phyloP scores from a whole-genome alignment of 2,113 vertebrate species.

The Hydrolagus affinis region DNA sequence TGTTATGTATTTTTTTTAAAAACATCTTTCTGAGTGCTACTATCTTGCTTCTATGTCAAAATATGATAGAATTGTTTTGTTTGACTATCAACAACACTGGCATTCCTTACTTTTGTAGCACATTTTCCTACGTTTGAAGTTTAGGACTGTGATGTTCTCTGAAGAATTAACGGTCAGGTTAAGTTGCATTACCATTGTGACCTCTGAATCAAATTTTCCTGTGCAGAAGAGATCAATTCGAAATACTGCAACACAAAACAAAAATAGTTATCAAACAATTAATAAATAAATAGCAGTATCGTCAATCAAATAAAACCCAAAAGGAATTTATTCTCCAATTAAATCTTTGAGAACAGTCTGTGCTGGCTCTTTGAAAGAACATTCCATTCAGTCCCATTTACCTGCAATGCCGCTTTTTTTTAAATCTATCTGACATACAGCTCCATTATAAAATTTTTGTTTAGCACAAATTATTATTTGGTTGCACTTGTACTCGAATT shows the following conservation, averaged over 20 bases:
- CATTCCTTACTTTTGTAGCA: conserved; percentile 82
- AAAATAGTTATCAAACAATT: background rate
- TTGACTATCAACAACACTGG: background rate
- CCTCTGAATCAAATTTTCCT: conserved; percentile 83
- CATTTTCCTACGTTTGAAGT: conserved; percentile 99
- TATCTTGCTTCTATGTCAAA: background rate
- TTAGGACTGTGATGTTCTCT: conserved; percentile 96
- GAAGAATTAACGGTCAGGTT: conserved; percentile 78
- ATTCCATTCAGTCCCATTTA: too few species aligned
- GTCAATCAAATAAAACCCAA: too few species aligned
- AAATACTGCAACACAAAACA: conserved; percentile 66
- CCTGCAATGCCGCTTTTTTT: too few species aligned
- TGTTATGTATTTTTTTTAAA: background rate
- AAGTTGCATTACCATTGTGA: conserved; percentile 84
- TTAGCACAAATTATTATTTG: too few species aligned
- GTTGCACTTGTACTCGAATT: too few species aligned
- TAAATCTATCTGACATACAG: too few species aligned
- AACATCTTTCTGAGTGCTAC: too few species aligned
- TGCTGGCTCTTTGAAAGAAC: too few species aligned
- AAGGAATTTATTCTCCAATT: too few species aligned
- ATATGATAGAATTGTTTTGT: background rate
- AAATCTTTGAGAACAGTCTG: too few species aligned
- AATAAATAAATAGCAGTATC: too few species aligned
- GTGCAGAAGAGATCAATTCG: conserved; percentile 87
- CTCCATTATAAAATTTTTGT: too few species aligned